Conservation (phyloP, 2,888 invertebrate genomes). For the Stegana nigrithorax region DNA sequence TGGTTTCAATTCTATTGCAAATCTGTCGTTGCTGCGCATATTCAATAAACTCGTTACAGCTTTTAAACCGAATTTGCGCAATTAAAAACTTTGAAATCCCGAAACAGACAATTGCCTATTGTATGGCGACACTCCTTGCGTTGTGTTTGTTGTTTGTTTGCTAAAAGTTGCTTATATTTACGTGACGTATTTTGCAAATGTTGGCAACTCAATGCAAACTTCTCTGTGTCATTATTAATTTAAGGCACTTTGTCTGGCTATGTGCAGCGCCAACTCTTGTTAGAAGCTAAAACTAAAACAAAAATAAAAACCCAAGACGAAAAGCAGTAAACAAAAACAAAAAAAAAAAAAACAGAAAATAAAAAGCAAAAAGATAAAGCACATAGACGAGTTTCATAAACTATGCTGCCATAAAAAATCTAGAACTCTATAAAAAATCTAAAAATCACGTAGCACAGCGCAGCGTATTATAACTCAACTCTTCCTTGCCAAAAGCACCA, state of each 20-base stretch:
- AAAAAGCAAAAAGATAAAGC: neutral
- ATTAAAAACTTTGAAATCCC: neutral
- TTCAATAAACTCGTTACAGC: neutral
- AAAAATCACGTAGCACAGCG: constrained; percentile 1
- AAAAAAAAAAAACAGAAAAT: neutral
- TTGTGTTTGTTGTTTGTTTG: no score
- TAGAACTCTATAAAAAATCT: neutral
- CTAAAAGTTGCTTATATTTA: no score
- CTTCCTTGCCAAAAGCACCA: no score
- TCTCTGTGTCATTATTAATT: neutral
- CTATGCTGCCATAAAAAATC: no score
- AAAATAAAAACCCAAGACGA: neutral
- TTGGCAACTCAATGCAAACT: neutral
- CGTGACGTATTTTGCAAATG: no score
- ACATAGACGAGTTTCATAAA: no score
- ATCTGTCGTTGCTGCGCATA: no score
- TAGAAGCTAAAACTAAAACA: no score
- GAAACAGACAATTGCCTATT: no score
- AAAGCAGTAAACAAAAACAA: neutral
- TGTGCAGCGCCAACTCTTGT: no score
- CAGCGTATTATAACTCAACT: neutral
- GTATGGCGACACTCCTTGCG: no score
- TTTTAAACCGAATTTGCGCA: neutral
- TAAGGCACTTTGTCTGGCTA: neutral
- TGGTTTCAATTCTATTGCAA: no score